Evolutionary conservation across 2,888 invertebrate species (phyloP), one percentile per base, ranked within the genome.

Genomic region (Dioctria rufipes): DNA sequence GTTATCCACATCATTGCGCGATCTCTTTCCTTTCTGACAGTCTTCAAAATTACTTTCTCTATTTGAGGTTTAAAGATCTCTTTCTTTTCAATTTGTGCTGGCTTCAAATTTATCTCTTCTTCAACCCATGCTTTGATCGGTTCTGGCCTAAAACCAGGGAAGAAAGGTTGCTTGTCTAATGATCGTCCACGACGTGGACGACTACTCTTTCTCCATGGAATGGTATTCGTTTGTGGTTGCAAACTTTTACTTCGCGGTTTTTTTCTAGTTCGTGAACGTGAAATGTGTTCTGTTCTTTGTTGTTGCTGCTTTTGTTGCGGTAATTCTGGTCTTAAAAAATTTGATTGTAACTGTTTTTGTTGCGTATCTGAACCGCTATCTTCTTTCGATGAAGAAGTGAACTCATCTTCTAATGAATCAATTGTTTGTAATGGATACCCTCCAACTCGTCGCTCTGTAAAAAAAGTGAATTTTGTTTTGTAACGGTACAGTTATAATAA

Each of bases 41-140:
- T 92, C 90, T 86, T 90, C 39, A 88, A 87, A 67, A 86, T 87
- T 71, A 91, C 89, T 65, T 89, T 88, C 82, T 91, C 91, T 51
- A 90, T 86, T 84, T 92, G 90, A 77, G 89, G 86, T 82, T 89
- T 89, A 83, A 91, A 91, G 83, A 92, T 90, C 71, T 92, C 90
- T 83, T 88, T 88, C 84, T 88, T 89, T 80, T 90, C 89, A 67
- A 89, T 89, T 84, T 92, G 92, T 0, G 93, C 90, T 3, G 92
- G 92, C 84, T 92, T 93, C 42, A 93, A 86, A 60, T 87, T 89
- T 13, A 92, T 90, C 83, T 91, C 90, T 88, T 94, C 93, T 85
- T 94, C 91, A 3, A 92, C 94, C 92, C 92, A 92, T 8, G 92
- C 91, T 85, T 91, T 89, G 69, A 89, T 86, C 63, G 88, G 88